Conservation (phyloP, 2,888 invertebrate genomes). For the Protophormia terraenovae region DNA sequence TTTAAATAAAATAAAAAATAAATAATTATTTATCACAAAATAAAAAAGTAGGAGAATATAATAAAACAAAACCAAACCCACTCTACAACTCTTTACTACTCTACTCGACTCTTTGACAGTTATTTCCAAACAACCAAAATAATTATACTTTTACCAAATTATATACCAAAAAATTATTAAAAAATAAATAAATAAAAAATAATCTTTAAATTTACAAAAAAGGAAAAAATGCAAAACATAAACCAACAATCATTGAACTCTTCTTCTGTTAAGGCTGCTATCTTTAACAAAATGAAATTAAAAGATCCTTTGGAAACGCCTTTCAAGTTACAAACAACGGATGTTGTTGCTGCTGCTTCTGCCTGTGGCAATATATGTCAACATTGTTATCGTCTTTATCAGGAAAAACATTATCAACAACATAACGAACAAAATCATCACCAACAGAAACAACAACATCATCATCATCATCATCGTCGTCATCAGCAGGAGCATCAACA, state of each 20-base stretch:
- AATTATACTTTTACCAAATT: slow-evolving; percentile 48
- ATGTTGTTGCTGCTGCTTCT: slow-evolving; percentile 12
- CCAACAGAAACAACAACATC: slow-evolving; percentile 48
- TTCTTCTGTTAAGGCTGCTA: slow-evolving; percentile 16
- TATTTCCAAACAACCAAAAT: slow-evolving; percentile 7
- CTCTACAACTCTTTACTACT: slow-evolving; percentile 4
- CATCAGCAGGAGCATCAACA: slow-evolving; percentile 41
- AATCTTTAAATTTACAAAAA: slow-evolving; percentile 9
- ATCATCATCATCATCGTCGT: slow-evolving; percentile 40
- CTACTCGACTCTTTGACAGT: not conserved
- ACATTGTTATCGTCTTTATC: slow-evolving; percentile 60
- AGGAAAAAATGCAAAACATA: slow-evolving; percentile 5
- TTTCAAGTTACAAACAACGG: slow-evolving; percentile 46
- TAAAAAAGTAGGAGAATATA: not conserved
- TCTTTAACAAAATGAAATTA: slow-evolving; percentile 58
- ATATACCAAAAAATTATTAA: slow-evolving; percentile 15
- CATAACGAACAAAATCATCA: slow-evolving; percentile 45
- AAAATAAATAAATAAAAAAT: not conserved
- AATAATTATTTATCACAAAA: slow-evolving; percentile 14
- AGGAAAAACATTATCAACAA: slow-evolving; percentile 49
- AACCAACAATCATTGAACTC: slow-evolving; percentile 34
- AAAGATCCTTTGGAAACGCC: slow-evolving; percentile 58
- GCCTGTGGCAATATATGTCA: slow-evolving; percentile 63
- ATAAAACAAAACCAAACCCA: slow-evolving; percentile 19
- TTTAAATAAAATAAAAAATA: slow-evolving; percentile 10